Evolutionary conservation across 2,888 invertebrate genomes (phyloP).

Genomic region (Tenthredo amoena): DNA sequence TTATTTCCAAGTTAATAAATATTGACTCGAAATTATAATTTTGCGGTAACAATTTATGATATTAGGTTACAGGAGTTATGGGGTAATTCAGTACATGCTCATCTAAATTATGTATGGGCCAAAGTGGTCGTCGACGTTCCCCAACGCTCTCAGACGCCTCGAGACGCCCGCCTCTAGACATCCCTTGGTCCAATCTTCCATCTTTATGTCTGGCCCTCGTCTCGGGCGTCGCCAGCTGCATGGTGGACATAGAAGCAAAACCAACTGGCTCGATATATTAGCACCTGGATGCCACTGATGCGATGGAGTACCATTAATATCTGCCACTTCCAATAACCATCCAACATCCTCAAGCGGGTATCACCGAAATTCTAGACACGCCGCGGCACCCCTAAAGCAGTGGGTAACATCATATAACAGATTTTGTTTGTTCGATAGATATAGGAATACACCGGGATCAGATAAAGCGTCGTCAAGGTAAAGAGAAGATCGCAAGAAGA

Average conservation of each 20-base stretch:
- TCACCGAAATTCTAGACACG: constrained; percentile 22
- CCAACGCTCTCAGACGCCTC: neutral
- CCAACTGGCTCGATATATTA: constrained; percentile 37
- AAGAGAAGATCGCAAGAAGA: neutral
- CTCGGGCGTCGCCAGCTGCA: constrained; percentile 4
- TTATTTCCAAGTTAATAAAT: neutral
- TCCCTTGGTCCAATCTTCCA: neutral
- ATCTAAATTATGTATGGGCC: constrained; percentile 23
- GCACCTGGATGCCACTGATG: constrained; percentile 17
- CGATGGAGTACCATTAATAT: constrained; percentile 44
- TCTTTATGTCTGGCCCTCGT: constrained; percentile 42
- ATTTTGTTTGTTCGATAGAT: neutral
- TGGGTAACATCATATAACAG: neutral
- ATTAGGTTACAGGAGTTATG: neutral
- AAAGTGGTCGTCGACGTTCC: neutral
- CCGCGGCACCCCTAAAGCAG: neutral
- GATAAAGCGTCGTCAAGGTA: neutral
- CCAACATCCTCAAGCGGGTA: neutral
- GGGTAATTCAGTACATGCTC: neutral
- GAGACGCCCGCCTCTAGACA: constrained; percentile 3
- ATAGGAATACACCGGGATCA: neutral
- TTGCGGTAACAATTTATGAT: neutral
- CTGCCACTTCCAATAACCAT: constrained; percentile 38
- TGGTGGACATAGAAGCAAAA: constrained; percentile 22
- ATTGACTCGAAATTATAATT: neutral